phyloP scores from a whole-genome alignment of 2,888 invertebrate species.

The Podotricha telesiphe region DNA sequence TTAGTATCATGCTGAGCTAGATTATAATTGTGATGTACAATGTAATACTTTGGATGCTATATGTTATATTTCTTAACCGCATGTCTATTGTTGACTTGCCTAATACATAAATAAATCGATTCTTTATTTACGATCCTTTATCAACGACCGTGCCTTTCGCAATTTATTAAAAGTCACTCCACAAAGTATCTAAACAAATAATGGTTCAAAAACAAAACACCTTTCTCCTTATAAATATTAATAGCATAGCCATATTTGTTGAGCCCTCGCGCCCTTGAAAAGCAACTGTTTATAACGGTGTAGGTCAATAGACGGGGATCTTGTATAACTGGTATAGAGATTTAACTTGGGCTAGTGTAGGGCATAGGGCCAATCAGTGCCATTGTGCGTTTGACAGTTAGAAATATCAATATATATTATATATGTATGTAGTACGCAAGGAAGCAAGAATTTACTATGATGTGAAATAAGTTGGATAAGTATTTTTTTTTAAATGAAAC shows the following conservation, averaged over 20 bases:
- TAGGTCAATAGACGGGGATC: constrained; percentile 47
- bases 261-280: constrained; percentile 42
- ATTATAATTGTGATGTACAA: too few relatives aligned
- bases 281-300: constrained; percentile 36
- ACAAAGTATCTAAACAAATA: constrained; percentile 51
- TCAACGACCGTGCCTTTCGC: too few relatives aligned
- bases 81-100: too few relatives aligned
- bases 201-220: constrained; percentile 52
- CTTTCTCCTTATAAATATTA: constrained; percentile 74
- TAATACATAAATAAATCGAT: too few relatives aligned
- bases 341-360: constrained; percentile 47
- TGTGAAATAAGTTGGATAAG: constrained; percentile 39
- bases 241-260: constrained; percentile 45
- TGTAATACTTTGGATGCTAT: too few relatives aligned
- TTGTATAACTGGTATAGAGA: constrained; percentile 49
- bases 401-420: constrained; percentile 63
- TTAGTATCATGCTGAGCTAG: too few relatives aligned
- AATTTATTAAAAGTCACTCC: constrained; percentile 29
- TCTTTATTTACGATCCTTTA: too few relatives aligned
- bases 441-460: constrained; percentile 48
- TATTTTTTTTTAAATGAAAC: too few relatives aligned
- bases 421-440: constrained; percentile 50
- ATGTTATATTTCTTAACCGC: too few relatives aligned
- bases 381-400: constrained; percentile 65
- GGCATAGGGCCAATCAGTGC: constrained; percentile 62